Evolutionary conservation across 2,113 vertebrate genomes (phyloP).

Genomic region (Panthera uncia): DNA sequence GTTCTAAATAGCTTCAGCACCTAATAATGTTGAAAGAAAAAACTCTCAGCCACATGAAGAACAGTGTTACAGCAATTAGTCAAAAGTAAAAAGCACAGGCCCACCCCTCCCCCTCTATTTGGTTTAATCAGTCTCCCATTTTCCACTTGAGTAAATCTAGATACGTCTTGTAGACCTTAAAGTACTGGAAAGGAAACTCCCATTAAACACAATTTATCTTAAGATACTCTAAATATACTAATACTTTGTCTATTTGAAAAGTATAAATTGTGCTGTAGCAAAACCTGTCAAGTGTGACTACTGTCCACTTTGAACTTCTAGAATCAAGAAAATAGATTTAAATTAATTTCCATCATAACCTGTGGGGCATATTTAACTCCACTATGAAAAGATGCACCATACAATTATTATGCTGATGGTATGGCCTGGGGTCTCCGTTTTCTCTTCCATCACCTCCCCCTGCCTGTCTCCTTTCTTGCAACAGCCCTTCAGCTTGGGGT

Average conservation of each 20-base stretch:
- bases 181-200: neutral
- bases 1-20: neutral
- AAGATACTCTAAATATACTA: neutral
- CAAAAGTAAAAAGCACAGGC: neutral
- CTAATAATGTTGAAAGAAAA: neutral
- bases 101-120: neutral
- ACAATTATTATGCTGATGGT: neutral
- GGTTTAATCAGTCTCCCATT: neutral
- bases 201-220: neutral
- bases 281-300: neutral
- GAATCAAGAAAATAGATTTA: constrained; percentile 1
- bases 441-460: neutral
- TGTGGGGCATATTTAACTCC: neutral
- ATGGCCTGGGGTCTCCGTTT: neutral
- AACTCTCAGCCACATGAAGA: neutral
- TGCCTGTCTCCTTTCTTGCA: neutral
- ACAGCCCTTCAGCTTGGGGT: neutral
- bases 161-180: neutral
- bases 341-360: neutral
- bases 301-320: neutral
- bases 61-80: neutral
- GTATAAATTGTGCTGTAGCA: neutral
- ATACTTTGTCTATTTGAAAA: neutral
- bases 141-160: neutral
- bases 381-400: neutral